A percentile compares a stretch with the other conserved stretches of the same genome.
These are phyloP conservation scores for Jordanella pulchra DNA, from an alignment of 2,797 vertebrate genomes.

Conservation along the genomic window DNA sequence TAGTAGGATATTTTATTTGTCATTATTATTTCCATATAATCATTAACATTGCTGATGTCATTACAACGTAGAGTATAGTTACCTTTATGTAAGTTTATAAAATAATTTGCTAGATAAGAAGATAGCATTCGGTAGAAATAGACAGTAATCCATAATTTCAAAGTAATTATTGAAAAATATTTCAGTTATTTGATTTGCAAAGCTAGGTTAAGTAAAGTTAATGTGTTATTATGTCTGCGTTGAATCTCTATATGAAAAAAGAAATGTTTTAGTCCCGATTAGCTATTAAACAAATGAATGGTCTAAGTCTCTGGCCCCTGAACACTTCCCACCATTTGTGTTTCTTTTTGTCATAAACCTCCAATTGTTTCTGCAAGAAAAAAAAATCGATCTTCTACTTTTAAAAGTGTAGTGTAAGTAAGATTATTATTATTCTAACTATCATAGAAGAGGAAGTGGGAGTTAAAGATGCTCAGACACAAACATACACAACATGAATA, in stretches of 20 bases:
- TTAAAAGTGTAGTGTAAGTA: slow-evolving; percentile 14
- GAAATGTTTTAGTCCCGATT: too few relatives aligned
- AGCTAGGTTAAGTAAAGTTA: background rate
- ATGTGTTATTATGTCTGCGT: background rate
- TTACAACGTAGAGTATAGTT: too few relatives aligned
- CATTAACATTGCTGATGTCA: too few relatives aligned
- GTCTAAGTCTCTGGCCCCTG: too few relatives aligned
- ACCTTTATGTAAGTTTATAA: too few relatives aligned
- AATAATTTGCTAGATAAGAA: too few relatives aligned
- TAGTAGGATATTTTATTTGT: too few relatives aligned
- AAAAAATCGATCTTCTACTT: background rate
- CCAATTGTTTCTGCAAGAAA: background rate
- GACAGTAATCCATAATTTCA: too few relatives aligned
- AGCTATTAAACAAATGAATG: background rate
- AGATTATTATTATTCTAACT: slow-evolving; percentile 21
- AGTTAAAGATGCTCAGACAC: slow-evolving; percentile 22
- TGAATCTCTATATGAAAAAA: background rate
- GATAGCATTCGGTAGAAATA: too few relatives aligned
- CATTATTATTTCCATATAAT: too few relatives aligned
- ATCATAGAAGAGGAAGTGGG: slow-evolving; percentile 11
- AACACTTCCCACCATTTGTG: background rate
- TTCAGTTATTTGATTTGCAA: too few relatives aligned
- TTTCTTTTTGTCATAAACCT: background rate
- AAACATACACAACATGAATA: slow-evolving; percentile 24
- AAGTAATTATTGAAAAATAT: too few relatives aligned